A percentile compares a stretch with the other conserved stretches of the same genome.
Conservation (phyloP, 2,113 vertebrate genomes). For the Caranx ignobilis region DNA sequence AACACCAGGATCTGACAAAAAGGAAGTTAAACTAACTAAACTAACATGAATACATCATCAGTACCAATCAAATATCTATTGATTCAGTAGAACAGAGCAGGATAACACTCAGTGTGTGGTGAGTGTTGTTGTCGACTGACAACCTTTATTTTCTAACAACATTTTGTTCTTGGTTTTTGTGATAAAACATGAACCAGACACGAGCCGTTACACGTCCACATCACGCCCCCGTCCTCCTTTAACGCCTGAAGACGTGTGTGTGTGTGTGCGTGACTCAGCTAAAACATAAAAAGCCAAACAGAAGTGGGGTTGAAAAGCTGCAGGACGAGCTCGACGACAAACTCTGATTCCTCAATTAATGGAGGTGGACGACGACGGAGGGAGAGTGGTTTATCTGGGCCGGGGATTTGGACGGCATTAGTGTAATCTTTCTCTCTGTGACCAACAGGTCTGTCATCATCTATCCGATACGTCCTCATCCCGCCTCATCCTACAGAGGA, state of each 20-base stretch:
- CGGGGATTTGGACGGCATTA: slow-evolving; percentile 66
- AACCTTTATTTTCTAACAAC: too few species aligned
- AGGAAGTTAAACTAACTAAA: too few species aligned
- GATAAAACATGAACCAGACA: too few species aligned
- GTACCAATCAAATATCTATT: too few species aligned
- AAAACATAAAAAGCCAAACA: background rate
- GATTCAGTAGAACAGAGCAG: too few species aligned
- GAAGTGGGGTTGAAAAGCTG: background rate
- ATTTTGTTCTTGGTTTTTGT: too few species aligned
- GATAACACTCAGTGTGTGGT: too few species aligned
- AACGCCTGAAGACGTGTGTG: background rate
- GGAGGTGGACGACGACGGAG: background rate
- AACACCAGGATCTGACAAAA: too few species aligned
- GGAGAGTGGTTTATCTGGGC: slow-evolving; percentile 43
- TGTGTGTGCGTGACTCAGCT: background rate
- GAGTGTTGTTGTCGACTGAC: too few species aligned
- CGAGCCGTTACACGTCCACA: too few species aligned
- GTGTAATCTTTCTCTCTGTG: slow-evolving; percentile 62
- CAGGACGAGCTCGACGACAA: too few species aligned
- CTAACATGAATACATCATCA: too few species aligned
- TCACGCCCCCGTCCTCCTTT: background rate
- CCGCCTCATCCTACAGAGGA: slow-evolving; percentile 24
- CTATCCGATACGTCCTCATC: slow-evolving; percentile 12
- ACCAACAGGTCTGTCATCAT: slow-evolving; percentile 53
- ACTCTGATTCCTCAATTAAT: background rate